Evolutionary conservation across 92 coral and sea anemone genomes (phyloP), one percentile per base, ranked within the genome.

Genomic region (Diadumene lineata): DNA sequence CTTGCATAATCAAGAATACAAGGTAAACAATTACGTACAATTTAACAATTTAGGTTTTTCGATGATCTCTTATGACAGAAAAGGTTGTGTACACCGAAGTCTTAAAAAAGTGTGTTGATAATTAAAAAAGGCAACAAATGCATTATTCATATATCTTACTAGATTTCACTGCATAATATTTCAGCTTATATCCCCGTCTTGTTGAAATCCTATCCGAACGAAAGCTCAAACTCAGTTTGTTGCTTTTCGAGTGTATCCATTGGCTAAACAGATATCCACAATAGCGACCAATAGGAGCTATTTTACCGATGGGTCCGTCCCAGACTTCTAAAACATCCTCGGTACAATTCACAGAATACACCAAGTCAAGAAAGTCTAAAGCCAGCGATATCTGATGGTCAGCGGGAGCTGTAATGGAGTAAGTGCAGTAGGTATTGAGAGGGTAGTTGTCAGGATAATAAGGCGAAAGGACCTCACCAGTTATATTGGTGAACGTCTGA

Each of bases 221-320:
- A 68, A 85, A 79, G 58, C 72, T 67, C 61, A 85, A 46, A 21
- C 70, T 79, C 60, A 85, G 29, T 30, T 76, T 79, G 34, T 79
- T 85, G 32, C 69, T 74, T 68, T 79, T 79, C 13, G 89, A 85
- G 25, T 73, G 85, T 62, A 85, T 28, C 89, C 89, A 85, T 73
- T 79, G 79, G 67, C 89, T 80, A 19, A 85, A 32, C 33, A 79
- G 38, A 56, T 79, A 79, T 2, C 89, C 89, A 50, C 89, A 85
- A 58, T 79, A 79, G 44, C 65, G 78, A 29, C 81, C 89, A 79
- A 85, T 34, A 33, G 77, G 71, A 50, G 65, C 66, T 51, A 64
- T 21, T 32, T 30, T 64, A 13, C 70, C 79, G 29, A 50, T 33
- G 51, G 80, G 46, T 50, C 64, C 81, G 69, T 85, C 85, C 89